A percentile compares a stretch with the other conserved stretches of the same genome.
Evolutionary conservation across 2,113 vertebrate genomes (phyloP).

Genomic region (Alectura lathami): DNA sequence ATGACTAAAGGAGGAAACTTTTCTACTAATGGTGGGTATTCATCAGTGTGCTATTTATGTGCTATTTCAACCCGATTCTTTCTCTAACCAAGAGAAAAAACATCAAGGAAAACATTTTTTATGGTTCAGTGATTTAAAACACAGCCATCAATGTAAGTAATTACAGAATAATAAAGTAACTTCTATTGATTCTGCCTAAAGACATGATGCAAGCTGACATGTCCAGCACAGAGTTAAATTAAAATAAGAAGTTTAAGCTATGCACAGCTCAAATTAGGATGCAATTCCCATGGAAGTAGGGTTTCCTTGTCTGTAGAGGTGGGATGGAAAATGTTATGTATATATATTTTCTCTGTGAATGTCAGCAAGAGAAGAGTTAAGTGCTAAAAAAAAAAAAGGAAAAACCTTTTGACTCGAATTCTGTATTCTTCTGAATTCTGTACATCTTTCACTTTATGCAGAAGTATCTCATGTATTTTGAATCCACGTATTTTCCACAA

Average conservation of each 20-base stretch:
- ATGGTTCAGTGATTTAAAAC: conserved; percentile 62
- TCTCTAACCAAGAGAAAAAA: conserved; percentile 17
- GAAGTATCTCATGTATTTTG: neutral
- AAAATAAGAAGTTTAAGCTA: neutral
- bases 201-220: conserved; percentile 43
- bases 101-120: conserved; percentile 44
- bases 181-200: conserved; percentile 51
- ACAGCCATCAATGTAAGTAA: conserved; percentile 61
- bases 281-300: neutral
- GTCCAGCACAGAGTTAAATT: conserved; percentile 1
- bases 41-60: neutral
- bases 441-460: neutral
- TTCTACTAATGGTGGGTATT: neutral
- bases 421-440: neutral
- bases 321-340: neutral
- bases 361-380: neutral
- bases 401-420: neutral
- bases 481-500: neutral
- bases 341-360: neutral
- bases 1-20: neutral
- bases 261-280: neutral
- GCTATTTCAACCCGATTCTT: conserved; percentile 30
- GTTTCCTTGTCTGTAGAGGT: neutral
- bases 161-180: conserved; percentile 71
- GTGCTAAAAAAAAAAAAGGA: neutral